Base-by-base conservation (phyloP, 2,888 invertebrate species). In the Campoplex nolae region DNA sequence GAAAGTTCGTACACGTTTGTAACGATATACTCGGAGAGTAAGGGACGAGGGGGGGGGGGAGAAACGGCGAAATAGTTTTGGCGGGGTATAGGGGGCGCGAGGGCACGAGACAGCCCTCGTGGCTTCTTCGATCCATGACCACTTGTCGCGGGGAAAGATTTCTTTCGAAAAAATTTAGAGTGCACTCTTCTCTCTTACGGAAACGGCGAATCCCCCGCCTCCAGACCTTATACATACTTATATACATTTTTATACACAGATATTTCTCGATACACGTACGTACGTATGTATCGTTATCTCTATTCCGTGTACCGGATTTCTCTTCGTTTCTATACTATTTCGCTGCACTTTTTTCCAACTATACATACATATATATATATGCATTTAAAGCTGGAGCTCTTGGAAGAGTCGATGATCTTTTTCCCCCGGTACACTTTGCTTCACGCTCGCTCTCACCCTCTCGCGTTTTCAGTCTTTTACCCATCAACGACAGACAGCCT, bases 161-260 rank as follows among this genome's bases (percentile, higher is more conserved):
- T 87, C 78, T 84, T 87, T 84, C 74, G 78, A 85, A 84, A 83
- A 85, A 84, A 88, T 88, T 87, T 77, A 83, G 73, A 88, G 85
- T 82, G 79, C 84, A 78, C 83, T 80, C 78, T 67, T 58, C 71
- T 75, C 32, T 76, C 70, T 78, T 56, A 48, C 79, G 75, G 79
- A 83, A 84, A 86, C 68, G 48, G 13, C 42, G n/a, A 45, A 62
- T 76, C 45, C 23, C 23, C 23, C n/a, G n/a, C n/a, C 67, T 54
- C 48, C 76, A 23, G 51, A 16, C 67, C 11, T 38, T 68, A 38
- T 67, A 54, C 45, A 48, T 65, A 32, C 65, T n/a, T 51, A 38
- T 54, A 4, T 38, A 38, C 38, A 56, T 74, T 9, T 81, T 7
- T 35, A 54, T 54, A 42, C 3, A 48, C 13, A 28, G 11, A 45